Conservation (phyloP, 2,113 vertebrate genomes). For the Brachypteracias leptosomus region DNA sequence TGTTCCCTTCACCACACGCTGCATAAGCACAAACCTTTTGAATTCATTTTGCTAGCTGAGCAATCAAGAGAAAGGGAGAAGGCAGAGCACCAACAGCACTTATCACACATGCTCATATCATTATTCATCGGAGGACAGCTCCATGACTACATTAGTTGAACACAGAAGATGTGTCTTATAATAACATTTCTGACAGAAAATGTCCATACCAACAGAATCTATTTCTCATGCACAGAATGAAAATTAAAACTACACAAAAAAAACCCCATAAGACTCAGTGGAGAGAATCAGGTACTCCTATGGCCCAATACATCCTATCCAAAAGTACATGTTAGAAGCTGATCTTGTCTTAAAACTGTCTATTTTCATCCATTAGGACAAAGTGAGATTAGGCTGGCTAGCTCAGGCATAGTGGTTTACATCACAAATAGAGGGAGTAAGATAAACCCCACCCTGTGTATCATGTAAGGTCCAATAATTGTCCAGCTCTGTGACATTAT, state of each 20-base stretch:
- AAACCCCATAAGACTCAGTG: neutral
- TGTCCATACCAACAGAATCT: neutral
- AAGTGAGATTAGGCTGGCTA: neutral
- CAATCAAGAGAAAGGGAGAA: neutral
- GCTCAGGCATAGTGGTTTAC: neutral
- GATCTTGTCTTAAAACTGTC: neutral
- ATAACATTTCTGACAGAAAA: neutral
- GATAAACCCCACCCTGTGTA: neutral
- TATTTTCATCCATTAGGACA: neutral
- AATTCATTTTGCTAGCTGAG: neutral
- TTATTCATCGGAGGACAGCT: neutral
- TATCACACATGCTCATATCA: fast-evolving
- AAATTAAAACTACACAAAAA: neutral
- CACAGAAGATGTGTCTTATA: neutral
- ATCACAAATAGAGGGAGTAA: neutral
- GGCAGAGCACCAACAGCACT: neutral
- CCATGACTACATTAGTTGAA: neutral
- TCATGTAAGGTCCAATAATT: neutral
- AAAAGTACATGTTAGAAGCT: neutral
- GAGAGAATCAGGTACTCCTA: neutral
- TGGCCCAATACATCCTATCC: neutral
- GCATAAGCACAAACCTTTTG: neutral
- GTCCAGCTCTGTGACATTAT: neutral
- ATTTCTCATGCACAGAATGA: neutral
- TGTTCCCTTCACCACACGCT: neutral